phyloP scores from a whole-genome alignment of 2,888 invertebrate genomes.

The Agonopterix arenella region DNA sequence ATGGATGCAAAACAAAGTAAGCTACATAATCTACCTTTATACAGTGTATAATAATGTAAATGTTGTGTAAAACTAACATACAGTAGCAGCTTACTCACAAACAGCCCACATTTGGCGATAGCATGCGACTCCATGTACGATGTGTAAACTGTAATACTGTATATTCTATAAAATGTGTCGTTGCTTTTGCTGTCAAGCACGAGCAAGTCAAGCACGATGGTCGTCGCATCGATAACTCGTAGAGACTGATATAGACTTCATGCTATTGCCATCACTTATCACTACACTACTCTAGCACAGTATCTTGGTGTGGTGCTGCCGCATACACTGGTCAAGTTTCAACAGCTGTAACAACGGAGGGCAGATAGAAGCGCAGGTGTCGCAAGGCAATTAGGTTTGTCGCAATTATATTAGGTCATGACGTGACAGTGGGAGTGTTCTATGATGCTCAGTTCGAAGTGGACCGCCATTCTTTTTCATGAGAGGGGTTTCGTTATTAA shows the following conservation, averaged over 20 bases:
- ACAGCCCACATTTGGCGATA: constrained; percentile 47
- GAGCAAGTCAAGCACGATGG: constrained; percentile 1
- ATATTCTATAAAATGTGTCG: constrained; percentile 24
- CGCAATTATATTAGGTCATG: too few species aligned
- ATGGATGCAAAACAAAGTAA: constrained; percentile 47
- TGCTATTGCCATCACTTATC: constrained; percentile 47
- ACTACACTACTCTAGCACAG: constrained; percentile 56
- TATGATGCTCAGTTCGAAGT: too few species aligned
- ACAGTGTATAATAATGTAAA: constrained; percentile 27
- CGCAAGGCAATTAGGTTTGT: too few species aligned
- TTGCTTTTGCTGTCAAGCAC: constrained; percentile 25
- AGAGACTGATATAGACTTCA: constrained; percentile 19
- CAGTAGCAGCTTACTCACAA: constrained; percentile 64
- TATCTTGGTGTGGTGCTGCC: constrained; percentile 48
- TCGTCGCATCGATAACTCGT: background rate
- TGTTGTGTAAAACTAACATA: constrained; percentile 58
- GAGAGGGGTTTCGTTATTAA: too few species aligned
- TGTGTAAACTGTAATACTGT: constrained; percentile 24
- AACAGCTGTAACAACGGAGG: too few species aligned
- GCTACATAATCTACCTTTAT: constrained; percentile 32
- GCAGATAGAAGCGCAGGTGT: too few species aligned
- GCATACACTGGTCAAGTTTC: constrained; percentile 20
- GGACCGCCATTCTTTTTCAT: too few species aligned
- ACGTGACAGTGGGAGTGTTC: too few species aligned
- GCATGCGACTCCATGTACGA: constrained; percentile 39